These are phyloP conservation scores for Cuniculus paca DNA, from an alignment of 2,797 vertebrate species.

Conservation along the genomic window DNA sequence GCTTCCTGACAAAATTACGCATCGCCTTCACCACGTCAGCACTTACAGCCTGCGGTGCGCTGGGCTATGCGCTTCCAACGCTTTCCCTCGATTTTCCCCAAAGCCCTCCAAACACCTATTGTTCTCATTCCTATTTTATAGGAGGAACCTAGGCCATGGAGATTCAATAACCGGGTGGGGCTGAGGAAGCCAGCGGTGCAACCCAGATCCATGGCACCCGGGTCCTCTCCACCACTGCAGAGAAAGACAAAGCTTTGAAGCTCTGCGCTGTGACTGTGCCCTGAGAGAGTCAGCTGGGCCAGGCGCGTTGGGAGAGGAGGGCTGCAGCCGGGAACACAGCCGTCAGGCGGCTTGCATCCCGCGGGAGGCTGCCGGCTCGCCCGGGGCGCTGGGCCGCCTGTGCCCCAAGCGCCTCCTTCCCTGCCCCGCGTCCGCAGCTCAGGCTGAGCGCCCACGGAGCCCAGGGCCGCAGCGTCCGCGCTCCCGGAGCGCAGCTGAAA, in stretches of 20 bases:
- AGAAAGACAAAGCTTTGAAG: background rate
- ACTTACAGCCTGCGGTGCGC: background rate
- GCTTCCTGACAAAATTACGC: background rate
- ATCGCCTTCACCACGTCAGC: fast-evolving
- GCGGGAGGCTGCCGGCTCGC: background rate
- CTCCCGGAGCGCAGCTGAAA: conserved; percentile 39
- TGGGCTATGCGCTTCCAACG: background rate
- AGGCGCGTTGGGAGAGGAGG: background rate
- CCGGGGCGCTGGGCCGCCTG: background rate
- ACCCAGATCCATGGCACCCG: background rate
- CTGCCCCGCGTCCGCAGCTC: background rate
- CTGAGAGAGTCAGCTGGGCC: background rate
- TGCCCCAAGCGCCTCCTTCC: background rate
- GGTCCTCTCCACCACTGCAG: background rate
- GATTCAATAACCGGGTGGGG: background rate
- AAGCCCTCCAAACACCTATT: background rate
- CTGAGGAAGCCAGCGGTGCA: background rate
- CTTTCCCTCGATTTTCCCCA: background rate
- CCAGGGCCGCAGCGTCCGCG: background rate
- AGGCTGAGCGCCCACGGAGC: background rate
- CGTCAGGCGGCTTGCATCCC: too few species aligned
- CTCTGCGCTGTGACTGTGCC: background rate
- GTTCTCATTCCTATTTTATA: background rate
- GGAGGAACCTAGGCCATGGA: background rate
- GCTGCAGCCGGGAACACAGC: background rate